phyloP scores from a whole-genome alignment of 2,888 invertebrate genomes.

The Anaspis maculata region DNA sequence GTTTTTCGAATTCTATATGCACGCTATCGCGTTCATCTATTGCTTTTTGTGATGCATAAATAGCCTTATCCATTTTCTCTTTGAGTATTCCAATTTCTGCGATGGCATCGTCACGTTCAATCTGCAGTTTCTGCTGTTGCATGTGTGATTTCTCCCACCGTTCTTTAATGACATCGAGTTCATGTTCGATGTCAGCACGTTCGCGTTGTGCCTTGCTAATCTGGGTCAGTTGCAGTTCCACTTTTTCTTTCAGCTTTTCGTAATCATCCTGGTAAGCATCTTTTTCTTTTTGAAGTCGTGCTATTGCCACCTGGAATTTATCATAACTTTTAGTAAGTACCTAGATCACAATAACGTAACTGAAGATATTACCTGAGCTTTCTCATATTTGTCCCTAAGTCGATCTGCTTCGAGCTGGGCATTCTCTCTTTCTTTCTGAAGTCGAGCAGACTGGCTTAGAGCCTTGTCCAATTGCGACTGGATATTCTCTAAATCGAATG shows the following conservation, averaged over 20 bases:
- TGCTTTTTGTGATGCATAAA: constrained; percentile 72
- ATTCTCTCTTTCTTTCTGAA: constrained; percentile 85
- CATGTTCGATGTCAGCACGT: constrained; percentile 74
- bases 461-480: constrained; percentile 89
- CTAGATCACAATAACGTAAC: too few species aligned
- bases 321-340: too few species aligned
- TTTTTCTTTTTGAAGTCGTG: constrained; percentile 80
- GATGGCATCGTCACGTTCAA: constrained; percentile 78
- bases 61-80: constrained; percentile 83
- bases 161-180: constrained; percentile 79
- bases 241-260: constrained; percentile 71
- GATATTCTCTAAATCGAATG: constrained; percentile 83
- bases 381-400: constrained; percentile 81
- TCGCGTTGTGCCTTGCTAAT: constrained; percentile 77
- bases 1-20: constrained; percentile 86
- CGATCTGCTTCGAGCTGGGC: constrained; percentile 78
- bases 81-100: constrained; percentile 80
- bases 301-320: constrained; percentile 63
- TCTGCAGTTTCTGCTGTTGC: constrained; percentile 75
- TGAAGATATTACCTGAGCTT: constrained; percentile 77
- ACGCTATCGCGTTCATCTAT: constrained; percentile 81
- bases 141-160: constrained; percentile 81
- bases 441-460: constrained; percentile 73
- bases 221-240: constrained; percentile 74
- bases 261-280: constrained; percentile 75